Percentiles rank a stretch among this genome's conserved stretches.
Evolutionary conservation across 1,140 invertebrate species (phyloP).

Genomic region (Lucilia sericata): DNA sequence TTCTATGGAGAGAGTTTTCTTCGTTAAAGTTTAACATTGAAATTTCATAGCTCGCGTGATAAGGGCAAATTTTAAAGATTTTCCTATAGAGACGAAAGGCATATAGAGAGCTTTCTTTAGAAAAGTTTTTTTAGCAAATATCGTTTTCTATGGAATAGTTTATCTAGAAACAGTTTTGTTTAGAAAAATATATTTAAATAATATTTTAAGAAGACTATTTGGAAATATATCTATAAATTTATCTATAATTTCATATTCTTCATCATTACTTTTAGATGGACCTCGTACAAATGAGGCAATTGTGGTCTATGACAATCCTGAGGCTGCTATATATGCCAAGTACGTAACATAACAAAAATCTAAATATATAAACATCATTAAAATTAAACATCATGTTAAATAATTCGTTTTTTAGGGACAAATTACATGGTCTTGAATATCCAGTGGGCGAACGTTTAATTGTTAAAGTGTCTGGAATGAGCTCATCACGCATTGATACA

Average conservation of each 20-base stretch:
- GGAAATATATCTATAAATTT: background rate
- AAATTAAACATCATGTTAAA: background rate
- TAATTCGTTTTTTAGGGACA: conserved; percentile 72
- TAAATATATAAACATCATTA: background rate
- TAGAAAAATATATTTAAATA: no score
- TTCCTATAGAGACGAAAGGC: no score
- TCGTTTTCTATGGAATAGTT: no score
- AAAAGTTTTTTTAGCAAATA: no score
- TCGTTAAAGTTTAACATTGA: no score
- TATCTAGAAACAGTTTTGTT: no score
- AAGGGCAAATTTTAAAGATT: no score
- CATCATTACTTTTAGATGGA: conserved; percentile 55
- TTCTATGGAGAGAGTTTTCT: no score
- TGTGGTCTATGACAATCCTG: conserved; percentile 80
- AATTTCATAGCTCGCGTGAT: no score
- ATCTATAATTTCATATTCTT: background rate
- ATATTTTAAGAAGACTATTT: background rate
- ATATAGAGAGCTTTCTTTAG: no score
- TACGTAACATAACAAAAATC: conserved; percentile 44
- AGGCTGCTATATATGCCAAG: conserved; percentile 80
- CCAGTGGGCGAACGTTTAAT: conserved; percentile 84
- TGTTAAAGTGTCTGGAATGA: conserved; percentile 75
- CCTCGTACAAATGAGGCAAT: conserved; percentile 69
- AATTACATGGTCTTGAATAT: conserved; percentile 89
- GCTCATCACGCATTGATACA: conserved; percentile 63